Conservation (phyloP, 2,888 invertebrate species). For the Ecliptopera silaceata region DNA sequence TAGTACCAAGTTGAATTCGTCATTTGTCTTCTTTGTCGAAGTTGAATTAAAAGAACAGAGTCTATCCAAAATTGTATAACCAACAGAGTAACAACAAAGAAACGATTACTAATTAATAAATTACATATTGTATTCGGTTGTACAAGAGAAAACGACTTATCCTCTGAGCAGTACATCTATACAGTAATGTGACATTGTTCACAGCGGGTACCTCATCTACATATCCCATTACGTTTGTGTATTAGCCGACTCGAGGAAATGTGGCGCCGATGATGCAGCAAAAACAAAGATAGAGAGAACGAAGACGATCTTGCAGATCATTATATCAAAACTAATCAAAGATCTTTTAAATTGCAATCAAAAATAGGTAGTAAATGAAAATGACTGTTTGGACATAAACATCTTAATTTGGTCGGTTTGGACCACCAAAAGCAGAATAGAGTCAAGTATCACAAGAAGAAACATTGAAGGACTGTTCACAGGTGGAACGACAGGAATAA, state of each 20-base stretch:
- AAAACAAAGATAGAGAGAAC: background rate
- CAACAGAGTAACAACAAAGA: too few species aligned
- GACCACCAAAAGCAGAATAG: too few species aligned
- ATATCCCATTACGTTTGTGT: slow-evolving; percentile 63
- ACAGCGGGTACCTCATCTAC: slow-evolving; percentile 58
- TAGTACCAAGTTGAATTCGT: too few species aligned
- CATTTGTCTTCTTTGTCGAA: too few species aligned
- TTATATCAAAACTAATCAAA: background rate
- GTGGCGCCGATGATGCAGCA: slow-evolving; percentile 29
- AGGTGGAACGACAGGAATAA: too few species aligned
- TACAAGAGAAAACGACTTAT: slow-evolving; percentile 23
- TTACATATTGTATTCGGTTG: slow-evolving; percentile 11
- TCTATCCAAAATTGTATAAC: too few species aligned
- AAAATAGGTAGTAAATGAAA: background rate
- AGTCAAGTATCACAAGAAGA: too few species aligned
- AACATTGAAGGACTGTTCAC: too few species aligned
- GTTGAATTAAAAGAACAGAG: too few species aligned
- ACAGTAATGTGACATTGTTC: slow-evolving; percentile 66
- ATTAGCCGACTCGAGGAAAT: slow-evolving; percentile 31
- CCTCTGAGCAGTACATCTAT: slow-evolving; percentile 43
- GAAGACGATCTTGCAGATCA: background rate
- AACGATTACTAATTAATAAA: slow-evolving; percentile 6
- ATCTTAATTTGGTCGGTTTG: too few species aligned
- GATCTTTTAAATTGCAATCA: background rate
- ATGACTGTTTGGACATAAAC: background rate